Base-by-base conservation (phyloP, 2,888 invertebrate species). In the Thyatira batis region DNA sequence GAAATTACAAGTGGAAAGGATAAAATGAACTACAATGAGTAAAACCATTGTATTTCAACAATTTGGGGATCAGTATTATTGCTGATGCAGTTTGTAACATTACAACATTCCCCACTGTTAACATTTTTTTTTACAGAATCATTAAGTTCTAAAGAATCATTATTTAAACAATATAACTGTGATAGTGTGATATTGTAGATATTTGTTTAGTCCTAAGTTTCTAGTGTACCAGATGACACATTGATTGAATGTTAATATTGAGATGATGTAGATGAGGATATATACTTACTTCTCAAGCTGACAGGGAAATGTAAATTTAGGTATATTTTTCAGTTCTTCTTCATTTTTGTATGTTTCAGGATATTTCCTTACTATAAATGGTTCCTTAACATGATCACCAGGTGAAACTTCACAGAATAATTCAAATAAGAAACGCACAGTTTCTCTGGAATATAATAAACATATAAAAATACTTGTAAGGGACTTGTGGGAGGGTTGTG, bases 221-320 rank as follows among this genome's bases (percentile, higher is more conserved):
- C n/a, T n/a, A n/a, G n/a, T n/a, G n/a, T 27, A 25, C 39, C 51
- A 2, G 11, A 50, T 30, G 28, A 11, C 1, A 11, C 11, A 30
- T 11, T 30, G 28, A 11, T n/a, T 30, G 28, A 28, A 28, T 11
- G 10, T 28, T 1, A 28, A 28, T 28, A 11, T 11, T 28, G 2
- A 11, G 11, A 11, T 27, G 27, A 2, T 6, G 6, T 30, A 3
- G 11, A 10, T 2, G 10, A 30, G 10, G 11, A 30, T 1, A 4
- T 3, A 8, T 44, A 85, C 86, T 84, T 68, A 92, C 92, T 82
- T 88, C 65, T 91, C 89, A 68, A 90, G 70, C 61, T 82, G 82
- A 78, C 91, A 90, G 60, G 94, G 98, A 92, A 97, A 98, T 70
- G 97, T 96, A 93, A 98, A 98, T 89, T 97, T 96, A 45, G 98